These are phyloP conservation scores for Thamnaconus septentrionalis DNA, from an alignment of 2,113 vertebrate genomes.

Conservation along the genomic window DNA sequence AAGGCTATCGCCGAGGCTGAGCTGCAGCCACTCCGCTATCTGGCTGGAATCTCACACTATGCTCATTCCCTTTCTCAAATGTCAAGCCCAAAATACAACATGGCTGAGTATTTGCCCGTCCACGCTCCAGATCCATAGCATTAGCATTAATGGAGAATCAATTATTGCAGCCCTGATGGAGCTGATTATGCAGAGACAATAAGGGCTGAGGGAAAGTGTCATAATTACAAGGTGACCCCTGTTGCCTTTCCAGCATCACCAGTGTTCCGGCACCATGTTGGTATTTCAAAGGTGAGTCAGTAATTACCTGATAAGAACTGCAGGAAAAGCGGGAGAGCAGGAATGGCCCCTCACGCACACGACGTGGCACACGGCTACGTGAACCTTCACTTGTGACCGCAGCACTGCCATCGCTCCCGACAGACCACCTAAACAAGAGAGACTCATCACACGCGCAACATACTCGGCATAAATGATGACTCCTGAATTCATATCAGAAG, in stretches of 20 bases:
- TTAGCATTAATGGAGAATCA: slow-evolving; percentile 75
- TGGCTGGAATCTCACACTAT: slow-evolving; percentile 57
- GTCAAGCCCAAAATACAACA: slow-evolving; percentile 67
- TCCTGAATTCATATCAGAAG: slow-evolving; percentile 41
- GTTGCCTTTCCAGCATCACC: slow-evolving; percentile 39
- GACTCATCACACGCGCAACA: slow-evolving; percentile 6
- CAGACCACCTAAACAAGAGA: neutral
- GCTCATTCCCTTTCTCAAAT: slow-evolving; percentile 63
- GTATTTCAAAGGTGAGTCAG: slow-evolving; percentile 58
- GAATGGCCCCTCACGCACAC: slow-evolving; percentile 17
- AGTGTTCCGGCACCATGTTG: slow-evolving; percentile 42
- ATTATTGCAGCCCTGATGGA: slow-evolving; percentile 67
- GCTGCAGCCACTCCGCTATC: slow-evolving; percentile 52
- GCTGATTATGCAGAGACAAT: slow-evolving; percentile 70
- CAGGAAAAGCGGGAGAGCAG: slow-evolving; percentile 18
- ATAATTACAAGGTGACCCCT: slow-evolving; percentile 69
- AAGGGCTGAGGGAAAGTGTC: slow-evolving; percentile 59
- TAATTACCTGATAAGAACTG: slow-evolving; percentile 55
- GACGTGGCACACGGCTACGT: slow-evolving; percentile 8
- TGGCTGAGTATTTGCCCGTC: slow-evolving; percentile 66
- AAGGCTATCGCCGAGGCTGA: slow-evolving; percentile 24
- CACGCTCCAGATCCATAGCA: slow-evolving; percentile 64
- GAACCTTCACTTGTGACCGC: neutral
- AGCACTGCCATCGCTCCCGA: neutral
- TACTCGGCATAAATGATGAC: slow-evolving; percentile 38